Percentiles rank a stretch among this genome's conserved stretches.
Evolutionary conservation across 2,888 invertebrate genomes (phyloP).

Genomic region (Catocala nupta): DNA sequence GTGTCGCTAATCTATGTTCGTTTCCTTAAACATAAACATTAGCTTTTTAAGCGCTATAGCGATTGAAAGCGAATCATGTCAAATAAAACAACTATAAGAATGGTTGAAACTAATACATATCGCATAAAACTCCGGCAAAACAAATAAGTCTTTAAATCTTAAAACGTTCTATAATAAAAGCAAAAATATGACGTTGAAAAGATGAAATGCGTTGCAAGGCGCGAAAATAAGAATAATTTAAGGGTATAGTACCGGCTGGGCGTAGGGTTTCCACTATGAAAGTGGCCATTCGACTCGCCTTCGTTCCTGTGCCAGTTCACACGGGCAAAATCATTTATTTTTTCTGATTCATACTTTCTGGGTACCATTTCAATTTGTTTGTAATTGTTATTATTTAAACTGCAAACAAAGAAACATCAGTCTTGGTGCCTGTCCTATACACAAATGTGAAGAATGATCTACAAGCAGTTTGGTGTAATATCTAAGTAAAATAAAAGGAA

Average conservation of each 20-base stretch:
- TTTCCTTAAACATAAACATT: slow-evolving; percentile 12
- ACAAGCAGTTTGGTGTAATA: too few species aligned
- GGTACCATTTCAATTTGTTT: slow-evolving; percentile 22
- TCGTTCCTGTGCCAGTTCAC: slow-evolving; percentile 52
- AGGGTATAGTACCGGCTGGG: slow-evolving; percentile 57
- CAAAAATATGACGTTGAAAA: slow-evolving; percentile 59
- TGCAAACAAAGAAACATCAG: slow-evolving; percentile 2
- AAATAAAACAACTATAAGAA: slow-evolving; percentile 39
- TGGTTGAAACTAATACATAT: slow-evolving; percentile 47
- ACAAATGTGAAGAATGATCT: too few species aligned
- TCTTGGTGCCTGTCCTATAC: too few species aligned
- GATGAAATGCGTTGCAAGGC: slow-evolving; percentile 61
- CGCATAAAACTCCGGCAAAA: slow-evolving; percentile 54
- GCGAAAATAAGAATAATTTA: slow-evolving; percentile 69
- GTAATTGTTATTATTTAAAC: slow-evolving; percentile 23
- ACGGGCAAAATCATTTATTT: slow-evolving; percentile 45
- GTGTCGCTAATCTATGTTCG: slow-evolving; percentile 47
- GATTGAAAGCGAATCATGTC: slow-evolving; percentile 33
- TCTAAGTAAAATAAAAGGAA: too few species aligned
- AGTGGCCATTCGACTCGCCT: slow-evolving; percentile 65
- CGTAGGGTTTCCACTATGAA: slow-evolving; percentile 65
- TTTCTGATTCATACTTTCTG: slow-evolving; percentile 40
- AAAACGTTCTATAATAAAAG: slow-evolving; percentile 64
- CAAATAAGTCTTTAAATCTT: slow-evolving; percentile 61
- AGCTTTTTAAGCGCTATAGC: slow-evolving; percentile 8